A percentile compares a stretch with the other conserved stretches of the same genome.
phyloP scores from a whole-genome alignment of 2,888 invertebrate genomes.

The Parascotia fuliginaria region DNA sequence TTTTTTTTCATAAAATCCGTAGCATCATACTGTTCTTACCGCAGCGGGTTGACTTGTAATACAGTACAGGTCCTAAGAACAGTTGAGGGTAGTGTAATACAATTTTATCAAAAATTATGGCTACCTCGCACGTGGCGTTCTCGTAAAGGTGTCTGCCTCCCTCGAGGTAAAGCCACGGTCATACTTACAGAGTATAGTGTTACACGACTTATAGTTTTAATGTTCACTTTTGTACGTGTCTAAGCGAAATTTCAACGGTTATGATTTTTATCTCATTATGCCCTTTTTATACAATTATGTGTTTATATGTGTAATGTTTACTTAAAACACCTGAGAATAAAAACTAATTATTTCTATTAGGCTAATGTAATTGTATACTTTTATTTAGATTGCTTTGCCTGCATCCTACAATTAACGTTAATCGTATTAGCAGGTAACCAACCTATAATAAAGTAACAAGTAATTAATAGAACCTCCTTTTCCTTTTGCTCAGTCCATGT shows the following conservation, averaged over 20 bases:
- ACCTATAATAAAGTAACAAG: constrained; percentile 7
- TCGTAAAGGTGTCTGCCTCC: constrained; percentile 66
- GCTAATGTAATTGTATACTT: background rate
- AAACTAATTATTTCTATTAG: background rate
- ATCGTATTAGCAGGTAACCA: constrained; percentile 3
- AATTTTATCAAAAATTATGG: constrained; percentile 71
- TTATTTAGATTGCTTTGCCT: background rate
- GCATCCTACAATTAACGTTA: background rate
- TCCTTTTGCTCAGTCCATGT: constrained; percentile 12
- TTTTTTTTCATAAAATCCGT: constrained; percentile 24
- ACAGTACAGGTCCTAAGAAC: constrained; percentile 39
- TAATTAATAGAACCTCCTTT: constrained; percentile 18
- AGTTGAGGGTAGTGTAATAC: constrained; percentile 55
- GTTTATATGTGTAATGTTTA: no score
- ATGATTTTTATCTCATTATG: no score
- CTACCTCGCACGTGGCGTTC: constrained; percentile 62
- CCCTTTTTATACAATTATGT: no score
- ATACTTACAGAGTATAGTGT: background rate
- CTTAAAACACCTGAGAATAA: background rate
- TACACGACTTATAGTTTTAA: background rate
- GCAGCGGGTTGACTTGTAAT: constrained; percentile 43
- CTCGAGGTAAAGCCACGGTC: constrained; percentile 11
- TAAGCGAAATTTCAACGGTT: no score
- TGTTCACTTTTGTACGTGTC: no score
- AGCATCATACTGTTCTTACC: constrained; percentile 34